Base-by-base conservation (phyloP, 2,888 invertebrate species). In the Sphecodes monilicornis region DNA sequence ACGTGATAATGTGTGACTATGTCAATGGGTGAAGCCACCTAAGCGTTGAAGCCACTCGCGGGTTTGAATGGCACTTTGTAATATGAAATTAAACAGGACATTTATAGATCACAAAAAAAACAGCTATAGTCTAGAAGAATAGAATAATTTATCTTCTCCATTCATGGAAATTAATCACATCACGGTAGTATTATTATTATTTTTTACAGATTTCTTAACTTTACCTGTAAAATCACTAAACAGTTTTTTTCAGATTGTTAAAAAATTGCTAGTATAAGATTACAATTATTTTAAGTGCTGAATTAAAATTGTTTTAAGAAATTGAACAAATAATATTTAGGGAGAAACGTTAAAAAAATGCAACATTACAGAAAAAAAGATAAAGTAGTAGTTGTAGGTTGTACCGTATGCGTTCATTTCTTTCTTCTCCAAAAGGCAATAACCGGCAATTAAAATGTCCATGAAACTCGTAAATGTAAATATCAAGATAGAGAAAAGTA, bases 1-100 rank as follows among this genome's bases (percentile, higher is more conserved):
- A 60, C 29, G 2, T 64, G 71, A 77, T 68, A 78, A 76, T 57
- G 66, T 71, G 64, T 43, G 68, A 76, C 72, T 85, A 84, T 70
- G 80, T 81, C 78, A 88, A 73, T 92, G 89, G 68, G 74, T 32
- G 93, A 94, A 94, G 90, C 93, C 94, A 57, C 85, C 86, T 73
- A 89, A 89, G 80, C 76, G 26, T 86, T 79, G 92, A 93, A 93
- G 93, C 93, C 92, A 90, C 84, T 88, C 88, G 90, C 88, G 89
- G 89, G 88, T 89, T 89, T 88, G 81, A 86, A 85, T 90, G 89
- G 89, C 90, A 88, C 90, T 90, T 89, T 85, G 79, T 86, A 84
- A 89, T 85, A 78, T 86, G 78, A 89, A 92, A 93, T 92, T 92
- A 89, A 85, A 90, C 85, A 83, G 84, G 92, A 91, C 93, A 83